Percentiles rank a stretch among this genome's conserved stretches.
Evolutionary conservation across 2,888 invertebrate genomes (phyloP).

Genomic region (Ectemnius lituratus): DNA sequence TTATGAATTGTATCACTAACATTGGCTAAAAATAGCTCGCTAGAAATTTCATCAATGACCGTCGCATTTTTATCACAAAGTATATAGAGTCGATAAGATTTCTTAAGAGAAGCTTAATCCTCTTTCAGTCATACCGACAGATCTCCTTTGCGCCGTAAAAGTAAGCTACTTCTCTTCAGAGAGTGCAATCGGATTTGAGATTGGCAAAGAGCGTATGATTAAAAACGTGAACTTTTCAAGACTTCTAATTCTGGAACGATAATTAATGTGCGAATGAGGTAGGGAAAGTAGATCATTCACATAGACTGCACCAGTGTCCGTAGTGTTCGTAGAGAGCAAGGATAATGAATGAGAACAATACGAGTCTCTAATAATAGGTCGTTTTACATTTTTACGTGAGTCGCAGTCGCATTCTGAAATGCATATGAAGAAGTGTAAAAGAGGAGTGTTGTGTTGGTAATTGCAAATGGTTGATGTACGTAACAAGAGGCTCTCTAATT

Average conservation of each 20-base stretch:
- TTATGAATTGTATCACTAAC: background rate
- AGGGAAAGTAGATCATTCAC: background rate
- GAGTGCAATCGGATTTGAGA: too few species aligned
- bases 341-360: background rate
- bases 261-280: background rate
- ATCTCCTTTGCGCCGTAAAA: too few species aligned
- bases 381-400: background rate
- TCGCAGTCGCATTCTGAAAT: constrained; percentile 13
- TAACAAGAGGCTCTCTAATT: constrained; percentile 57
- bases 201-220: background rate
- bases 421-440: constrained; percentile 31
- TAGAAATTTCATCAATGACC: too few species aligned
- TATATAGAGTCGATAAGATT: too few species aligned
- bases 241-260: background rate
- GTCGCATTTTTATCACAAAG: too few species aligned
- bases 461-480: constrained; percentile 42
- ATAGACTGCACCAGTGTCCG: background rate
- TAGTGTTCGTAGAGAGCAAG: background rate
- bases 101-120: too few species aligned
- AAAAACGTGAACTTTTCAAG: background rate
- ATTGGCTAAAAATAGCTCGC: too few species aligned
- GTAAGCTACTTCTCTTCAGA: too few species aligned
- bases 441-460: constrained; percentile 39
- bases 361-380: constrained; percentile 14
- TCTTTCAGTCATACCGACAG: background rate